Base-by-base conservation (phyloP, 53 echinoderm and acorn worm species). In the Crossaster papposus region DNA sequence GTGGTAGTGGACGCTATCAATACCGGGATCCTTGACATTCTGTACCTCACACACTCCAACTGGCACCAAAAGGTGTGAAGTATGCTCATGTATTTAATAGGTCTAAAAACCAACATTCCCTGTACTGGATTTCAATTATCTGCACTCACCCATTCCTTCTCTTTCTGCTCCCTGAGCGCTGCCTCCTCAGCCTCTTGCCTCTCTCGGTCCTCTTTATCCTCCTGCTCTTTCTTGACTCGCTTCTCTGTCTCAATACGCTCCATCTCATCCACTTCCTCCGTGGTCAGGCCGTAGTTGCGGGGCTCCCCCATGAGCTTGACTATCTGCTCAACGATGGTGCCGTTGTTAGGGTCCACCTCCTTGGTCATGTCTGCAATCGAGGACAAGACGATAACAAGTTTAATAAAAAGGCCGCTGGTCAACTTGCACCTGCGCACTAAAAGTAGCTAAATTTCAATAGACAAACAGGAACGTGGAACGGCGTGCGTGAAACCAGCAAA, bases 241-340 rank as follows among this genome's bases (percentile, higher is more conserved):
- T 99, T 95, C 92, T 99, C 99, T 10, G 96, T 94, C 86, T 96
- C 95, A 26, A 82, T 54, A 52, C 92, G 91, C 31, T 99, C 99
- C 85, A 91, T 96, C 81, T 96, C 96, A 50, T 93, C 99, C 26
- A 99, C 64, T 54, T 99, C 99, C 54, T 99, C 99, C 65, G 83
- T 70, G 78, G 99, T 99, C 30, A 94, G 99, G 33, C 99, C 99
- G 65, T 99, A 99, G 89, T 99, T 99, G 30, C 99, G 85, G 26
- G 99, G 99, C 82, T 96, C 93, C n/a, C 96, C 99, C 99, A 99
- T 99, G 89, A 80, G 92, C 87, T 99, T 99, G 50, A 92, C 74
- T 78, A 96, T 86, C 81, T 99, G 91, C 52, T 99, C 99, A 72
- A 93, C 89, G 62, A 96, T 92, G 81, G 79, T 93, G 81, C 89